Conservation (phyloP, 2,888 invertebrate genomes). For the Acleris laterana region DNA sequence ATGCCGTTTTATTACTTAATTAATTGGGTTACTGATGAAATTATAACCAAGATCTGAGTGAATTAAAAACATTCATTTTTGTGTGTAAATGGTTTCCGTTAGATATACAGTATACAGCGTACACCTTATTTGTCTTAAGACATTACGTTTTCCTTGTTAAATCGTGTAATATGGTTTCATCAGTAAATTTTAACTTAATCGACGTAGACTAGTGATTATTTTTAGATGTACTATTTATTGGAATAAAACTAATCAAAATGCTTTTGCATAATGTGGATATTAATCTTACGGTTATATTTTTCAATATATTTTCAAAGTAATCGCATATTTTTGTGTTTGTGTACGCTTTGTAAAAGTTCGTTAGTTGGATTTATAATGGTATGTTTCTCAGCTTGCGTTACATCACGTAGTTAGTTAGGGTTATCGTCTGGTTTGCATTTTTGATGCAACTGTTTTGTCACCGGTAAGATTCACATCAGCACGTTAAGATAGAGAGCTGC, state of each 20-base stretch:
- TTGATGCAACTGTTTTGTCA: constrained; percentile 6
- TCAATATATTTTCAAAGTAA: constrained; percentile 18
- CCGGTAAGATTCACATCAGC: constrained; percentile 2
- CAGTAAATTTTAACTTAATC: neutral
- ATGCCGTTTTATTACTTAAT: neutral
- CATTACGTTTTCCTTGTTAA: neutral
- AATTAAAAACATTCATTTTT: constrained; percentile 18
- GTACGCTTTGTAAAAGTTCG: neutral
- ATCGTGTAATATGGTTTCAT: neutral
- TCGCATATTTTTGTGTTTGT: constrained; percentile 13
- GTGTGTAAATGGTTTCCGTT: constrained; percentile 34
- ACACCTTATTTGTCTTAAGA: neutral
- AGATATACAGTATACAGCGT: no score
- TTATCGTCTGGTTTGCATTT: constrained; percentile 13
- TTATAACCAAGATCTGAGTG: constrained; percentile 58
- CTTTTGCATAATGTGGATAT: constrained; percentile 37
- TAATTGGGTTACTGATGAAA: constrained; percentile 1
- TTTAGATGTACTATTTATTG: constrained; percentile 58
- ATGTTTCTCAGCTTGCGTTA: neutral
- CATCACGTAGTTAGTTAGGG: neutral
- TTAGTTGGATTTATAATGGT: neutral
- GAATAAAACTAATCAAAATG: constrained; percentile 39
- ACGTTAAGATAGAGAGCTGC: neutral
- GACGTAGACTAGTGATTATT: constrained; percentile 45
- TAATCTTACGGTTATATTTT: constrained; percentile 20